phyloP scores from a whole-genome alignment of 2,888 invertebrate genomes.

The Nycteola revayana region DNA sequence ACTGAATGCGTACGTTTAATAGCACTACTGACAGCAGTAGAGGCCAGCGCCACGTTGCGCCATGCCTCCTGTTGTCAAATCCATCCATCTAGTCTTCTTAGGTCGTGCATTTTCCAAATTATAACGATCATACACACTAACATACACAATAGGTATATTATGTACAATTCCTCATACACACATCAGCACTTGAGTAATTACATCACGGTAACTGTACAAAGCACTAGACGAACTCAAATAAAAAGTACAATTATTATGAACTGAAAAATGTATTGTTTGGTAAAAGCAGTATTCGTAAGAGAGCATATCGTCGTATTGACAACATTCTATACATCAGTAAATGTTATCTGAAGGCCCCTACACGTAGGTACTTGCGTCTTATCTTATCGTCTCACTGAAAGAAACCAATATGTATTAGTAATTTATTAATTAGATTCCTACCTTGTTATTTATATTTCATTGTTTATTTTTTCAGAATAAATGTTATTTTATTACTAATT shows the following conservation, averaged over 20 bases:
- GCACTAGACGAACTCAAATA: slow-evolving; percentile 11
- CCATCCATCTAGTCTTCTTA: slow-evolving; percentile 58
- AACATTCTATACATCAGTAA: slow-evolving; percentile 59
- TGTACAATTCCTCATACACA: too few species aligned
- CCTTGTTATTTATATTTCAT: too few species aligned
- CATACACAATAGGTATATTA: too few species aligned
- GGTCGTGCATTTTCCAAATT: slow-evolving; percentile 43
- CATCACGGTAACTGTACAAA: slow-evolving; percentile 19
- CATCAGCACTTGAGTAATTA: slow-evolving; percentile 9
- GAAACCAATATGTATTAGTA: slow-evolving; percentile 41
- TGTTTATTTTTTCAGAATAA: too few species aligned
- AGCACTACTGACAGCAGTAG: slow-evolving; percentile 61
- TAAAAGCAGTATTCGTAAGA: slow-evolving; percentile 42
- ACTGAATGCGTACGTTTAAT: slow-evolving; percentile 64
- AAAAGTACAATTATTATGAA: slow-evolving; percentile 17
- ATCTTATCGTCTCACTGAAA: slow-evolving; percentile 68
- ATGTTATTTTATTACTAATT: too few species aligned
- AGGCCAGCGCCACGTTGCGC: slow-evolving; percentile 68
- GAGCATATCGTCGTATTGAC: slow-evolving; percentile 68
- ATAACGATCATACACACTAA: slow-evolving; percentile 32
- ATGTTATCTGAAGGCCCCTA: slow-evolving; percentile 63
- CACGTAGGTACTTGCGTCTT: slow-evolving; percentile 67
- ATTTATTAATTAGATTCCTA: neutral
- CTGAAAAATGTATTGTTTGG: slow-evolving; percentile 29
- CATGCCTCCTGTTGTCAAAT: slow-evolving; percentile 47